phyloP scores from a whole-genome alignment of 2,113 vertebrate genomes.

The Phaethon lepturus region DNA sequence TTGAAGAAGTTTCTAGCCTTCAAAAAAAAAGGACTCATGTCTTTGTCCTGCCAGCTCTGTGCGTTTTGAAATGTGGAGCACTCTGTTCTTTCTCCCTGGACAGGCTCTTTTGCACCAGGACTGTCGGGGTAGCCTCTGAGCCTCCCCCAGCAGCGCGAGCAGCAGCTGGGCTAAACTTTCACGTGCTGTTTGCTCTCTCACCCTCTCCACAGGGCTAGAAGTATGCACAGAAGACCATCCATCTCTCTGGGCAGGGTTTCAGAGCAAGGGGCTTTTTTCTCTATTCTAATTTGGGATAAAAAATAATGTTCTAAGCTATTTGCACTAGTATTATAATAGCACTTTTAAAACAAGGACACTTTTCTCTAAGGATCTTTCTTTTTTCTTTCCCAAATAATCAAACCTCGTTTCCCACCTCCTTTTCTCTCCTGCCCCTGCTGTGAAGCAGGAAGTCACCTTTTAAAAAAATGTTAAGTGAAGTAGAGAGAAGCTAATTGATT shows the following conservation, averaged over 20 bases:
- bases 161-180: not conserved
- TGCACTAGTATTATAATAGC: not conserved
- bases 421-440: constrained; percentile 4
- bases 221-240: accelerated
- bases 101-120: not conserved
- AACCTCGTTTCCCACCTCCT: not conserved
- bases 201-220: not conserved
- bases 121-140: accelerated
- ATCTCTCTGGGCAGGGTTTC: not conserved
- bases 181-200: not conserved
- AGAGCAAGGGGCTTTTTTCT: not conserved
- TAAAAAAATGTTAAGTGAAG: constrained; percentile 18
- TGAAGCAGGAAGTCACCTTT: constrained; percentile 37
- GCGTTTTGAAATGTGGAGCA: not conserved
- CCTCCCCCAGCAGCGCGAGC: accelerated
- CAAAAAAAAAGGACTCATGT: not conserved
- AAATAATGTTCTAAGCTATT: not conserved
- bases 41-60: not conserved
- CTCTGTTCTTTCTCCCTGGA: not conserved
- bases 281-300: not conserved
- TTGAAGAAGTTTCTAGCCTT: not conserved
- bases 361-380: not conserved
- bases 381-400: not conserved
- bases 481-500: constrained; percentile 20
- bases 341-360: not conserved